Evolutionary conservation across 2,797 vertebrate species (phyloP).

Genomic region (Tenualosa ilisha): DNA sequence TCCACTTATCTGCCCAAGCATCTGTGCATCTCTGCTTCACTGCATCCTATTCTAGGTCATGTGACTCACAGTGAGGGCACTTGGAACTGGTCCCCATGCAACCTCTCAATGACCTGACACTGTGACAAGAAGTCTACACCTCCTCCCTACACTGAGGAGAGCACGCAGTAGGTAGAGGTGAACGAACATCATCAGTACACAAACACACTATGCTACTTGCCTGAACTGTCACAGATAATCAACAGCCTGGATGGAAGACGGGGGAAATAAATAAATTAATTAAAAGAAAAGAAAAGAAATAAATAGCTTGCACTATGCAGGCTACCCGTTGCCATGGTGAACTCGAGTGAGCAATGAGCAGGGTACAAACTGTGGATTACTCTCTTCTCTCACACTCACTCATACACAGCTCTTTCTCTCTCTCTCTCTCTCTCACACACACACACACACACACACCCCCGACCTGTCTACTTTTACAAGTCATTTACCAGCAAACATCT

Average conservation of each 20-base stretch:
- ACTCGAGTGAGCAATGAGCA: neutral
- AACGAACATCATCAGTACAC: neutral
- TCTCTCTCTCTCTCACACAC: neutral
- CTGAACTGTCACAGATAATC: neutral
- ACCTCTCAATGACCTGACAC: neutral
- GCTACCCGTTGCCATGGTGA: conserved; percentile 9
- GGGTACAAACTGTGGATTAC: conserved; percentile 15
- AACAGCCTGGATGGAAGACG: neutral
- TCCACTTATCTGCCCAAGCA: neutral
- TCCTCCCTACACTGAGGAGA: neutral
- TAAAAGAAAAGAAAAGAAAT: neutral
- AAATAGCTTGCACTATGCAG: neutral
- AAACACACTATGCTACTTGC: neutral
- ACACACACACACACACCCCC: neutral
- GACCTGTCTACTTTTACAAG: neutral
- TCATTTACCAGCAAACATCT: conserved; percentile 7
- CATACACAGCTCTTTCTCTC: neutral
- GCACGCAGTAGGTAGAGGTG: neutral
- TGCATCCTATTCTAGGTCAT: neutral
- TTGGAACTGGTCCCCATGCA: neutral
- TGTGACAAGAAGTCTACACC: neutral
- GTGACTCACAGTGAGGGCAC: neutral
- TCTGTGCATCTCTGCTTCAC: neutral
- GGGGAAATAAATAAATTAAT: neutral
- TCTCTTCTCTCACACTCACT: neutral